Percentiles rank a stretch among this genome's conserved stretches.
These are phyloP conservation scores for Anas platyrhynchos DNA, from an alignment of 2,113 vertebrate genomes.

Conservation along the genomic window DNA sequence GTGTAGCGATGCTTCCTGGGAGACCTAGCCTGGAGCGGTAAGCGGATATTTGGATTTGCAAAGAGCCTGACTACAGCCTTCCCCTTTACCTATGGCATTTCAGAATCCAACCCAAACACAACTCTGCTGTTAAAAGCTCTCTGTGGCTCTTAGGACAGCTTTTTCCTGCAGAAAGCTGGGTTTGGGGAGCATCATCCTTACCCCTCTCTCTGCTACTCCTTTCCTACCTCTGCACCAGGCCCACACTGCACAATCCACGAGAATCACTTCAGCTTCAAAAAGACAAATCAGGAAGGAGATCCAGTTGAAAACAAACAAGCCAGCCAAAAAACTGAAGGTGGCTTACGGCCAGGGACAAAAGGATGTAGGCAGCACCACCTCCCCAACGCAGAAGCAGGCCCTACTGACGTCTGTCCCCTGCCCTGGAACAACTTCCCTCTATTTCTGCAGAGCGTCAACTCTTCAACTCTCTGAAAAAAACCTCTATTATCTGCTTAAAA, in stretches of 20 bases:
- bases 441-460: background rate
- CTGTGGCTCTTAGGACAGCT: fast-evolving
- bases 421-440: background rate
- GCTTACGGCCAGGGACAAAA: fast-evolving
- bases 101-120: background rate
- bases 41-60: background rate
- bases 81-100: background rate
- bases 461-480: fast-evolving
- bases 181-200: background rate
- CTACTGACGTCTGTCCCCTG: background rate
- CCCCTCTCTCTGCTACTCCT: background rate
- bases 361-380: background rate
- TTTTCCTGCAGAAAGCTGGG: background rate
- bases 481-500: background rate
- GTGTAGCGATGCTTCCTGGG: background rate
- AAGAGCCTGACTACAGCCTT: fast-evolving
- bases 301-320: background rate
- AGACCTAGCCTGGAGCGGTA: fast-evolving
- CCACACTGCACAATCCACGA: background rate
- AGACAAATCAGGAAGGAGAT: background rate
- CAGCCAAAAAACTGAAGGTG: fast-evolving
- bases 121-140: background rate
- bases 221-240: background rate
- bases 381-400: fast-evolving
- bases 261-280: background rate